Base-by-base conservation (phyloP, 2,797 vertebrate genomes). In the Cynodonichthys magdalenae region DNA sequence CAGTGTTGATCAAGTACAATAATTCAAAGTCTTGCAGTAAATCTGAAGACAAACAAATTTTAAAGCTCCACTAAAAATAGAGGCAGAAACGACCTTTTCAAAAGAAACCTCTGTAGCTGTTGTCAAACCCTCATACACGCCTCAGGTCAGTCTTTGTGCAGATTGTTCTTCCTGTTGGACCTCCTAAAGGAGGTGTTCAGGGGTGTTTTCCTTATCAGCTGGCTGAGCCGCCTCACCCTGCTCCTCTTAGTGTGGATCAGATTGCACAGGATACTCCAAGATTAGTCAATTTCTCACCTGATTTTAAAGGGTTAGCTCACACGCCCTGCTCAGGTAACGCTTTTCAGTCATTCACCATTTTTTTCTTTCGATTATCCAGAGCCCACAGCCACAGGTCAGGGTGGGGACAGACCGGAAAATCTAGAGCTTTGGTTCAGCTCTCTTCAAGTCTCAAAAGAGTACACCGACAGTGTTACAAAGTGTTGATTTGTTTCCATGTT, bases 1-100 rank as follows among this genome's bases (percentile, higher is more conserved):
- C n/a, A 18, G 4, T 65, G 48, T 56, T 50, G 45, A 63, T 41
- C 17, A 48, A 5, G 46, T 18, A 62, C 46, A 42, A 42, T 17
- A 44, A 4, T 20, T 63, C 41, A 15, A 8, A 31, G 50, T 47
- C 60, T 73, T 41, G 36, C 14, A 34, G 20, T 4, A 6, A 27
- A 47, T 48, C 1, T 5, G 17, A 14, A 39, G 36, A 2, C 36
- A 12, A 14, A n/a, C 27, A n/a, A 2, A 55, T 56, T 56, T 44
- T 10, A 44, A n/a, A 15, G 15, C 11, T n/a, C 27, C 29, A 29
- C 15, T 11, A 39, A 39, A 18, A 53, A 9, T 6, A 20, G 18
- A 54, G 12, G 36, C 3, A 39, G 11, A 39, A 39, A 39, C 11
- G 3, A 36, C 10, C 36, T 39, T 39, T 14, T 39, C 34, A 12